Base-by-base conservation (phyloP, 1,140 invertebrate genomes). In the Drosophila funebris region DNA sequence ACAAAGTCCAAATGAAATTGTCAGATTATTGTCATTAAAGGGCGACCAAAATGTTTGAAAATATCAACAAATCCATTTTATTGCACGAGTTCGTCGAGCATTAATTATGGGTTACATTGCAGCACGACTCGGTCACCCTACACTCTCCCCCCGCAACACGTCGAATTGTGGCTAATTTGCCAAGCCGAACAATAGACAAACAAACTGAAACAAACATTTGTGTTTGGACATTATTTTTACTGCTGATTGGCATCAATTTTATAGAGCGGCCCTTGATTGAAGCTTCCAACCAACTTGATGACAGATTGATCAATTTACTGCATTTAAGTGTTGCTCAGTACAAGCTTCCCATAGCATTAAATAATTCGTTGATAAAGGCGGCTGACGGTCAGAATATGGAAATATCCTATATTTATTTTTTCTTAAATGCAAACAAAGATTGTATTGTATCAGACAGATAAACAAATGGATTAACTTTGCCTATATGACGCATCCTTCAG, bases 1-100 rank as follows among this genome's bases (percentile, higher is more conserved):
- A 44, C 68, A 70, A 31, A 22, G 6, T 24, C 37, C 9, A 48
- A 63, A n/a, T 41, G 13, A 37, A 66, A 83, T 46, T 76, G 68
- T 57, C 63, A 73, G 36, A 39, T 37, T 13, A 70, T 56, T 70
- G 60, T 62, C 36, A 53, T 62, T 39, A 68, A 58, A 64, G 20
- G 20, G 37, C 33, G 54, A 62, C 37, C 69, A 60, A 69, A 76
- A 68, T 83, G 72, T 79, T 46, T 36, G 37, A 33, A 50, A 71
- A 50, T 72, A 83, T 72, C 80, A 76, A 48, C 54, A 83, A 83
- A 84, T 76, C 63, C 80, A 73, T 76, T 84, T 76, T 63, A 80
- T 80, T 71, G 67, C 61, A 48, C 16, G 33, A 44, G 22, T 33
- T 36, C 27, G 62, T 4, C 6, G 16, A 44, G 36, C 73, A 60